Base-by-base conservation (phyloP, 2,113 vertebrate genomes). In the Condylura cristata region DNA sequence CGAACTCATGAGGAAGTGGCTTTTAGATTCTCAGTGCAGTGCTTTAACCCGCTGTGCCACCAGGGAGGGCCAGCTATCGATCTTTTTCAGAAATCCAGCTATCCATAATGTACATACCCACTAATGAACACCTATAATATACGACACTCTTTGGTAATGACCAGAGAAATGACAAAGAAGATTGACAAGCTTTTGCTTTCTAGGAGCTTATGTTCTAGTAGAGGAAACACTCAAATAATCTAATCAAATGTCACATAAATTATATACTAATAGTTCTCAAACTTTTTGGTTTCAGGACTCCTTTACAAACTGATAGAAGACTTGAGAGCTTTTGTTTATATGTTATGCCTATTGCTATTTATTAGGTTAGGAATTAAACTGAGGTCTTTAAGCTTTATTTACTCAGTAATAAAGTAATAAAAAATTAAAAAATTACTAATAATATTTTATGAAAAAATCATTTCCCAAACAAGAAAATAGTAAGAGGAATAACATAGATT, bases 321-420 rank as follows among this genome's bases (percentile, higher is more conserved):
- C 22, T 61, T 13, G 82, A 92, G 66, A 80, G 12, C 30, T 71
- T 85, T 53, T 84, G 34, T 91, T 91, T 79, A 41, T 83, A 32
- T 70, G 3, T 60, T 89, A 37, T 68, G 16, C 46, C 18, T 94
- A 48, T 32, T 37, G 72, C 24, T 92, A 72, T 26, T 56, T 84
- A 37, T 5, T 24, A 85, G 24, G 24, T 93, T 89, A 86, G 68
- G 71, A 91, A 89, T 94, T 41, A 78, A 90, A 90, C 22, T n/a
- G 44, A 92, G 6, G 17, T 11, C 89, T 60, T 91, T 74, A 58
- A 44, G 75, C 58, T 48, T 83, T 76, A 53, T 82, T 89, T 8
- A 91, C 58, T 86, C 39, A 46, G 80, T 66, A 91, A 86, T 71
- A n/a, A n/a, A n/a, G n/a, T n/a, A n/a, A n/a, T n/a, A n/a, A n/a